A percentile compares a stretch with the other conserved stretches of the same genome.
Evolutionary conservation across 2,888 invertebrate genomes (phyloP).

Genomic region (Cantharis flavilabris): DNA sequence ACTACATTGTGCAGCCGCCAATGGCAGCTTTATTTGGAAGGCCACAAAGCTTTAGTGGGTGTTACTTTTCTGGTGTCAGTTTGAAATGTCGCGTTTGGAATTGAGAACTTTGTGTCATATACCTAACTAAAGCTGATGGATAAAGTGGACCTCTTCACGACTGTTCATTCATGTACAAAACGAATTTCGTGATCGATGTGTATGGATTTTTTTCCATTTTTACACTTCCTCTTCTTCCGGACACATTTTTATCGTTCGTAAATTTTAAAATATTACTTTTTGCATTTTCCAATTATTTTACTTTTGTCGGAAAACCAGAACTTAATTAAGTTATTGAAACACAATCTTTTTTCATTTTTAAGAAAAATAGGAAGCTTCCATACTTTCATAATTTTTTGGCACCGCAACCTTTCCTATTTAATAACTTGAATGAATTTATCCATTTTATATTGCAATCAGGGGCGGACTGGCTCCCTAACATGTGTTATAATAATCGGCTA

Average conservation of each 20-base stretch:
- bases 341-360: neutral
- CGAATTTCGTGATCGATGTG: slow-evolving; percentile 14
- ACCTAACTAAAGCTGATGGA: slow-evolving; percentile 55
- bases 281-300: neutral
- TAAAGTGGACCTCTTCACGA: slow-evolving; percentile 53
- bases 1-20: slow-evolving; percentile 48
- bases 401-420: neutral
- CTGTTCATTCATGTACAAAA: slow-evolving; percentile 22
- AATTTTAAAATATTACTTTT: neutral
- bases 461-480: neutral
- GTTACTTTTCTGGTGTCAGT: slow-evolving; percentile 43
- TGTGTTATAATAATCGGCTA: too few relatives aligned
- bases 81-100: slow-evolving; percentile 45
- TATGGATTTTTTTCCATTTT: neutral
- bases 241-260: neutral
- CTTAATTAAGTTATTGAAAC: neutral
- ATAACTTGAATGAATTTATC: neutral
- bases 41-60: slow-evolving; percentile 39
- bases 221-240: neutral
- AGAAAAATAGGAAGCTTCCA: neutral
- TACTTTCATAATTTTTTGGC: neutral
- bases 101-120: slow-evolving; percentile 48
- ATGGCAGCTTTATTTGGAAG: slow-evolving; percentile 44
- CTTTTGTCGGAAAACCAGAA: neutral
- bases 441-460: neutral